phyloP scores from a whole-genome alignment of 2,113 vertebrate species.

The Pardalotus punctatus region DNA sequence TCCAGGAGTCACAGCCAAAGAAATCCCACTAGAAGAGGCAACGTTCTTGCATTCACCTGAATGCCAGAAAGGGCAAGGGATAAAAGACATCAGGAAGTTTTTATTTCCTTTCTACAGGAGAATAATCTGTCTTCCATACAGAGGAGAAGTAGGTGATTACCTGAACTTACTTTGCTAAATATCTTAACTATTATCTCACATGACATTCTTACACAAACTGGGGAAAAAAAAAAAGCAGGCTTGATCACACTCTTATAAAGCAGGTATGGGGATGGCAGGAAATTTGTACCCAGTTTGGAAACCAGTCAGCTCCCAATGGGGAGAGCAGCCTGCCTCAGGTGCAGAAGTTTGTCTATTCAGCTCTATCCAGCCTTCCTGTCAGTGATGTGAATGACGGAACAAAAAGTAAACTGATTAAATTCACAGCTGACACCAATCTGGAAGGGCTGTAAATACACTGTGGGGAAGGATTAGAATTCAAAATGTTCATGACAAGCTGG shows the following conservation, averaged over 20 bases:
- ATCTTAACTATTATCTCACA: neutral
- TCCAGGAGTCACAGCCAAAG: neutral
- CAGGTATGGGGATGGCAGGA: neutral
- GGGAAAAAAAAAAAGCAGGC: neutral
- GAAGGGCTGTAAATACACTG: constrained; percentile 6
- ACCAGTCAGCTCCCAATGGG: neutral
- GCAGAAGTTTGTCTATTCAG: neutral
- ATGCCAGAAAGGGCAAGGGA: neutral
- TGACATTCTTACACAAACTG: neutral
- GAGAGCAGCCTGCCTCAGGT: neutral
- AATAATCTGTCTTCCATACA: neutral
- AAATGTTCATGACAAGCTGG: neutral
- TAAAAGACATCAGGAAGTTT: neutral
- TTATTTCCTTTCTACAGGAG: neutral
- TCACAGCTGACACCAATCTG: constrained; percentile 31
- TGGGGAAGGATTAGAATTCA: constrained; percentile 33
- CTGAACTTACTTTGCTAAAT: neutral
- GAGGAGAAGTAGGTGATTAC: neutral
- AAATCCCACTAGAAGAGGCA: neutral
- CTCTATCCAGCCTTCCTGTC: neutral
- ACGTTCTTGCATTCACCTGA: neutral
- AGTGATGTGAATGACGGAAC: neutral
- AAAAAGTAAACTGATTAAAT: constrained; percentile 42
- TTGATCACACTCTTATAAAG: neutral
- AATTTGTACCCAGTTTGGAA: neutral